Evolutionary conservation across 2,888 invertebrate genomes (phyloP), one percentile per base, ranked within the genome.

Genomic region (Platypus cylindrus): DNA sequence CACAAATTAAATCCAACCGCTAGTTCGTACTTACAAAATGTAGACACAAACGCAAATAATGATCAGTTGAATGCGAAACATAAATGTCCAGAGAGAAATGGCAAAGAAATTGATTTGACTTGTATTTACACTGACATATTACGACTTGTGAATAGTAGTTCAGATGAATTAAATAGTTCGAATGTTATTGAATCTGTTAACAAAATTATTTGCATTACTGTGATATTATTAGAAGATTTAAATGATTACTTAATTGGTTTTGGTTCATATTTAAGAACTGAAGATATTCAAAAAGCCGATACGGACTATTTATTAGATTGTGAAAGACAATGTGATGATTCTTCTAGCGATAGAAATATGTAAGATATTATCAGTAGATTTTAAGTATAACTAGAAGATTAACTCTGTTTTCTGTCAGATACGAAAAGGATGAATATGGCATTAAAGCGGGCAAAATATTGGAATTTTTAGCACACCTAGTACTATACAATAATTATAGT

Each of bases 381-480:
- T 7, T 7, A 7, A 9, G 20, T 20, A 20, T 7, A 7, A 9
- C 31, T 32, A 23, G 24, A 40, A 30, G 17, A 23, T 25, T 15
- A 11, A 23, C 33, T 26, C 34, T 17, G 27, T 11, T 38, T 15
- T 37, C 36, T 41, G 37, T 20, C 28, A 45, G 41, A 34, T 37
- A 3, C 12, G 34, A 31, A 11, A 31, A 22, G n/a, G 40, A 49
- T 28, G 52, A 57, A 48, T 43, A 55, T 25, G 58, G 54, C 3
- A 43, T 50, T 27, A 50, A 49, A 29, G 49, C 48, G 9, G 45
- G 54, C 23, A 49, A 53, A 41, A 36, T 49, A 13, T 18, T 58
- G 15, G 41, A 46, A 25, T 47, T 56, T 26, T 17, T 57, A 29
- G 23, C 40, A 3, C 17, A 30, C 18, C 12, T 41, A n/a, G 15